phyloP scores from a whole-genome alignment of 2,113 vertebrate species.

The Peromyscus leucopus region DNA sequence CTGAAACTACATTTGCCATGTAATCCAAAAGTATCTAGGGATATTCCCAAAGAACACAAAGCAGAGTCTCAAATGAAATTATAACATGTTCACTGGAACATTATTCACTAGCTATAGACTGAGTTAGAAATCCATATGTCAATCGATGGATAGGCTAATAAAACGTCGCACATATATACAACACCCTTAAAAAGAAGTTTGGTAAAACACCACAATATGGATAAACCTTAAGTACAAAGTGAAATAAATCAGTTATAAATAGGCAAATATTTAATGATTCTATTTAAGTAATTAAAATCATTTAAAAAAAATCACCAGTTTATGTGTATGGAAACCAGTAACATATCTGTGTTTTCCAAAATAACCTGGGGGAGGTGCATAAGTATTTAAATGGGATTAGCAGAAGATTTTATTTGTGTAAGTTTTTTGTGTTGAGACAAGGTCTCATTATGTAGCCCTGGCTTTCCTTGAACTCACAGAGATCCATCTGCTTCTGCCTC shows the following conservation, averaged over 20 bases:
- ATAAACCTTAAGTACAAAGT: background rate
- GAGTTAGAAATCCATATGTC: background rate
- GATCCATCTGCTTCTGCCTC: background rate
- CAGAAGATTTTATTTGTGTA: background rate
- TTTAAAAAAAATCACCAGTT: background rate
- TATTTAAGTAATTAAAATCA: background rate
- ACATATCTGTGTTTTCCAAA: slow-evolving; percentile 8
- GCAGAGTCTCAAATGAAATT: background rate
- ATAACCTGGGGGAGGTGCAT: background rate
- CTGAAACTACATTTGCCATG: background rate
- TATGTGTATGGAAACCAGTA: background rate
- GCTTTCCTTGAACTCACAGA: background rate
- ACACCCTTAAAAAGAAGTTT: background rate
- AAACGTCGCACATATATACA: background rate
- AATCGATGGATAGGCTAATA: background rate
- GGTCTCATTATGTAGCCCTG: background rate
- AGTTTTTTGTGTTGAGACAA: background rate
- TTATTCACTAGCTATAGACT: background rate
- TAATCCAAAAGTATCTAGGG: background rate
- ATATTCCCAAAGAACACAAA: background rate
- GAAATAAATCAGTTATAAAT: background rate
- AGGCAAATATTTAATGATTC: background rate
- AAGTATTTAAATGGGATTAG: background rate
- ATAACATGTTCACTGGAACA: background rate
- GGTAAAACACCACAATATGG: background rate